phyloP scores from a whole-genome alignment of 1,140 invertebrate species.

The Ladona fulva region DNA sequence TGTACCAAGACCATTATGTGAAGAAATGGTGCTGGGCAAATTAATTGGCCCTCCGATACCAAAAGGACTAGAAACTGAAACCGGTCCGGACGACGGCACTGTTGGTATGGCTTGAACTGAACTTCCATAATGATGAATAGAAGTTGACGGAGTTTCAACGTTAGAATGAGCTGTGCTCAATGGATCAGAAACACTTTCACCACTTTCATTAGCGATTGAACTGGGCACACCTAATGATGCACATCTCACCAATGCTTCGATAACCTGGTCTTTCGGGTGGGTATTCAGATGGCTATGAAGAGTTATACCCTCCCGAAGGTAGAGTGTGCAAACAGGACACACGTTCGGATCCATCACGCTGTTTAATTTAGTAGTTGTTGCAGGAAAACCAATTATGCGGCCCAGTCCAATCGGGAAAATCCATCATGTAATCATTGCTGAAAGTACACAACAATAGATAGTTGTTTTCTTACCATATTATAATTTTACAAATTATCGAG shows the following conservation, averaged over 20 bases:
- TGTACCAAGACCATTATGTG: not conserved
- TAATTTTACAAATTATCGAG: not conserved
- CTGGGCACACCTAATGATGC: constrained; percentile 15
- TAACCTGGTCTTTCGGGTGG: constrained; percentile 77
- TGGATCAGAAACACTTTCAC: not conserved
- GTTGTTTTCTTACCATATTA: not conserved
- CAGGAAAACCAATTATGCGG: not conserved
- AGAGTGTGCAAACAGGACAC: constrained; percentile 75
- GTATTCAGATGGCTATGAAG: constrained; percentile 68
- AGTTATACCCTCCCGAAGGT: constrained; percentile 67
- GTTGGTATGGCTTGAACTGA: constrained; percentile 20
- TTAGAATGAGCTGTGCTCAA: not conserved
- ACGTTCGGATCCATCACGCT: not conserved
- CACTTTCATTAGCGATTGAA: not conserved
- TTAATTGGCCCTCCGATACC: not conserved
- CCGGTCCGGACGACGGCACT: constrained; percentile 21
- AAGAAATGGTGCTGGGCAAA: not conserved
- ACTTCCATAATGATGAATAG: constrained; percentile 21
- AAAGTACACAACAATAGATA: not conserved
- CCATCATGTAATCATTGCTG: constrained; percentile 4
- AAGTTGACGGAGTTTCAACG: not conserved
- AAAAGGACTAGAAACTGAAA: not conserved
- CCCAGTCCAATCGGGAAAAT: not conserved
- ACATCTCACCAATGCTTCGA: constrained; percentile 60
- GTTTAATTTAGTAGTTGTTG: not conserved